Evolutionary conservation across 2,113 vertebrate species (phyloP).

Genomic region (Electrona antarctica): DNA sequence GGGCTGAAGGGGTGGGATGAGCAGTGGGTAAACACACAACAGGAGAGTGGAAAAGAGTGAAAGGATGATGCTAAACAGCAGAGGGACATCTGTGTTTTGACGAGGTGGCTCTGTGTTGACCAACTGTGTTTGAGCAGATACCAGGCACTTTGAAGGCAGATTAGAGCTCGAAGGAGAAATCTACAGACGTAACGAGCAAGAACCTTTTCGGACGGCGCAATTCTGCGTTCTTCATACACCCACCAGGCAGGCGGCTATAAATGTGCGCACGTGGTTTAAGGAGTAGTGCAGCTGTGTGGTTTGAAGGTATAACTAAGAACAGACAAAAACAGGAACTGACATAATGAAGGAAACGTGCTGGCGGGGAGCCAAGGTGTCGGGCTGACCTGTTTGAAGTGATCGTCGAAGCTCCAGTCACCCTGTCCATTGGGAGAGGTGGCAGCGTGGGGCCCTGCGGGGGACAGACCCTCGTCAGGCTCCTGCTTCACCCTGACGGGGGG

Average conservation of each 20-base stretch:
- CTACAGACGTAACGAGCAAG: not conserved
- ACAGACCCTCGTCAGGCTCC: constrained; percentile 84
- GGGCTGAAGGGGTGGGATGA: constrained; percentile 6
- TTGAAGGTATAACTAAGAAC: not conserved
- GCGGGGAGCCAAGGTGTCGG: not conserved
- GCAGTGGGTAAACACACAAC: constrained; percentile 30
- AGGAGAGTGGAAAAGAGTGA: constrained; percentile 12
- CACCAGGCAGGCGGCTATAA: not conserved
- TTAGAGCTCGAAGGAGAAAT: not conserved
- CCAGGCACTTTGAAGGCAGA: not conserved
- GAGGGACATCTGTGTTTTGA: constrained; percentile 7
- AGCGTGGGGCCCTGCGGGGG: constrained; percentile 75
- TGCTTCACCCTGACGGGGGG: constrained; percentile 82
- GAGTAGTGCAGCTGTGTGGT: not conserved
- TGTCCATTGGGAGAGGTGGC: constrained; percentile 78
- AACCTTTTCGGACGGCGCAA: not conserved
- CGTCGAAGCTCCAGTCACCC: constrained; percentile 85
- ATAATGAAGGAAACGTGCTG: not conserved
- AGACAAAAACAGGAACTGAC: not conserved
- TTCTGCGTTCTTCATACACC: not conserved
- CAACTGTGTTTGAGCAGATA: not conserved
- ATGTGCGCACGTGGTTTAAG: not conserved
- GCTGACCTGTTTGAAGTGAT: constrained; percentile 93
- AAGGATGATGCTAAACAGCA: constrained; percentile 10
- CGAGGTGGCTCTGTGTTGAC: not conserved